Base-by-base conservation (phyloP, 2,888 invertebrate genomes). In the Pterostichus madidus region DNA sequence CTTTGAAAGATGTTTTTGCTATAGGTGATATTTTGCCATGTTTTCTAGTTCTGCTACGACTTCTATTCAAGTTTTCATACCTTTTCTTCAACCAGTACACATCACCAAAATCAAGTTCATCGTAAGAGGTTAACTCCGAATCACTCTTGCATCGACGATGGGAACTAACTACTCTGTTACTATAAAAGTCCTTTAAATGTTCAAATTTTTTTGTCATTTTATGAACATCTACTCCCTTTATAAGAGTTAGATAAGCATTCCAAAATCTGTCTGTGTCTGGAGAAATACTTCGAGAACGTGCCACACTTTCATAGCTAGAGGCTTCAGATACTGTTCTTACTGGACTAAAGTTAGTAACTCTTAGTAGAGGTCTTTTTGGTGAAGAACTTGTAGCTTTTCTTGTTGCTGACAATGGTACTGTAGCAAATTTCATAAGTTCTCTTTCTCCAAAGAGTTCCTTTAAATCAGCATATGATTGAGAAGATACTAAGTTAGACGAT, bases 371-470 rank as follows among this genome's bases (percentile, higher is more conserved):
- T 85, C 88, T 85, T 85, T 87, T 86, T 2, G 88, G 87, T 86
- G 91, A 91, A 88, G 91, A 90, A 90, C 91, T 92, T 89, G 91
- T 87, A 89, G 91, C 85, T 86, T 87, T 88, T 84, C 87, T 86
- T 87, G 91, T 89, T 88, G 92, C 87, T 84, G 90, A 87, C 84
- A 84, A 84, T 15, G 93, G 92, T 80, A 92, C 88, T 4, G 92
- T 93, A 46, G 92, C 89, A 88, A 92, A 93, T 87, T 92, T 93
- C 85, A 91, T 91, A 86, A 91, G 91, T 85, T 93, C 92, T 32
- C 91, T 92, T 88, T 96, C 96, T 0, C 96, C 96, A 87, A 95
- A 96, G n/a, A 96, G 90, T 85, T 96, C 96, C 87, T 95, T 95
- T 81, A 96, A 90, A 89, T 96, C 94, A 44, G 96, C 92, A 87